These are phyloP conservation scores for Cygnus olor DNA, from an alignment of 2,797 vertebrate genomes.

Conservation along the genomic window DNA sequence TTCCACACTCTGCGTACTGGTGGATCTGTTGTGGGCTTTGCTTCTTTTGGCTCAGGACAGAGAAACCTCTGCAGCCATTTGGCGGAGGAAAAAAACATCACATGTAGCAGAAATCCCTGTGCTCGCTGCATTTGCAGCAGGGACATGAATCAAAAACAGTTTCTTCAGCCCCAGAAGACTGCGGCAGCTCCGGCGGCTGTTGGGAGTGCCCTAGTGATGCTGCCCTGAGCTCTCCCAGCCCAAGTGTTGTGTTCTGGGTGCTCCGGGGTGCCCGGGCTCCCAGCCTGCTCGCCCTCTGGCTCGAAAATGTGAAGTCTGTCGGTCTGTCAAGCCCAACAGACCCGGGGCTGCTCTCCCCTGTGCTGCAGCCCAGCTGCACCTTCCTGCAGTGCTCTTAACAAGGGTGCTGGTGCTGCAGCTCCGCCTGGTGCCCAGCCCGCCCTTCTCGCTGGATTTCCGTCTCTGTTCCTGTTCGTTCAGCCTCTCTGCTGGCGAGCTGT, in stretches of 20 bases:
- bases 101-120: neutral
- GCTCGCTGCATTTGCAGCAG: fast-evolving
- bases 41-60: too few species aligned
- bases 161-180: neutral
- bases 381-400: too few species aligned
- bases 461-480: too few species aligned
- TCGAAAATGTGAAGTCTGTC: too few species aligned
- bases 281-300: neutral
- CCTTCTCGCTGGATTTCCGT: too few species aligned
- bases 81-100: neutral
- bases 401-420: neutral
- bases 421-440: neutral
- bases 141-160: neutral
- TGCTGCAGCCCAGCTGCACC: too few species aligned
- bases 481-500: too few species aligned
- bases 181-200: neutral
- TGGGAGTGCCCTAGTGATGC: too few species aligned
- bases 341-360: too few species aligned
- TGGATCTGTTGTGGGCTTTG: too few species aligned
- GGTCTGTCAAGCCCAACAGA: too few species aligned
- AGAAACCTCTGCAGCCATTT: too few species aligned
- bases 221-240: neutral
- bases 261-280: neutral
- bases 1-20: neutral
- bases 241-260: neutral